phyloP scores from a whole-genome alignment of 2,113 vertebrate genomes.

The Strix uralensis region DNA sequence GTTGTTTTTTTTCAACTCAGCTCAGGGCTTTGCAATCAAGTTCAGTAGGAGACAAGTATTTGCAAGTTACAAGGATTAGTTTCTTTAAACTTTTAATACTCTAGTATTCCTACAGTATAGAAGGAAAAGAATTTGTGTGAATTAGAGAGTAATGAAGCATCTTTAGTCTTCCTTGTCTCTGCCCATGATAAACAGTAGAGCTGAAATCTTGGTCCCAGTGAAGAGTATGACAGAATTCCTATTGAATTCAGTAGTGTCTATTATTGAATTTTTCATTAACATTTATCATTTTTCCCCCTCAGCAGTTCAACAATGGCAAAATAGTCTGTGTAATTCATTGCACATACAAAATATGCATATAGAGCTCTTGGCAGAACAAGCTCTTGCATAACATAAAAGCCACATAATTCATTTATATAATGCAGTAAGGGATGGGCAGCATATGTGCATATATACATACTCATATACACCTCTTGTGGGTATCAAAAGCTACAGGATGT shows the following conservation, averaged over 20 bases:
- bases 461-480: not conserved
- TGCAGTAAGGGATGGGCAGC: not conserved
- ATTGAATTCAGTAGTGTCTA: not conserved
- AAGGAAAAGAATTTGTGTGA: not conserved
- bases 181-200: not conserved
- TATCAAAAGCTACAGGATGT: not conserved
- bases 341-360: constrained; percentile 10
- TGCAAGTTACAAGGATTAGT: not conserved
- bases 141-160: not conserved
- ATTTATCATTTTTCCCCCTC: constrained; percentile 6
- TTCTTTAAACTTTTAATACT: not conserved
- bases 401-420: constrained; percentile 23
- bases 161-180: not conserved
- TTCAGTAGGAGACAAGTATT: not conserved
- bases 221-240: not conserved
- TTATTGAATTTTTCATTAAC: constrained; percentile 45
- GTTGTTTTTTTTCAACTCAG: not conserved
- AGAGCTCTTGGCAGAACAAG: constrained; percentile 7
- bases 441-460: not conserved
- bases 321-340: constrained; percentile 18
- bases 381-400: constrained; percentile 22
- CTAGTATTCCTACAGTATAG: not conserved
- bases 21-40: not conserved
- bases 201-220: not conserved
- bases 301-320: constrained; percentile 22